phyloP scores from a whole-genome alignment of 1,140 invertebrate species.

The Drosophila lacertosa region DNA sequence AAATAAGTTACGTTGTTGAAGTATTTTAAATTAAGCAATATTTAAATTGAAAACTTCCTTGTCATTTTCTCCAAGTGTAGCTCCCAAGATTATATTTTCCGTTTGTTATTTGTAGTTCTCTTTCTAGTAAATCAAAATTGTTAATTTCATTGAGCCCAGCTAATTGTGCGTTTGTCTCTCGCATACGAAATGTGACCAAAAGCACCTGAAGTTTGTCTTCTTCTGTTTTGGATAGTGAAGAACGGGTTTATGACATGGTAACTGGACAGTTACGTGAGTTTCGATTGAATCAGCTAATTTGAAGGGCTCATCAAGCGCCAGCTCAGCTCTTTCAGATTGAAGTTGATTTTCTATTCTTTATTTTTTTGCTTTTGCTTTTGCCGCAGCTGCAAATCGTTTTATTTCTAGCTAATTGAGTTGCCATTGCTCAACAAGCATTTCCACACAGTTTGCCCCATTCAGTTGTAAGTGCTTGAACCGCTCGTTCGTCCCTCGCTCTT shows the following conservation, averaged over 20 bases:
- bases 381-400: conserved; percentile 1
- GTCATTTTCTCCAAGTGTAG: too few species aligned
- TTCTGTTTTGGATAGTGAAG: background rate
- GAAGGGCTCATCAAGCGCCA: background rate
- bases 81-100: too few species aligned
- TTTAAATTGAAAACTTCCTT: too few species aligned
- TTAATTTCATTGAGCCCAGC: conserved; percentile 63
- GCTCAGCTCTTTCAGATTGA: background rate
- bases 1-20: too few species aligned
- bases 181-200: conserved; percentile 55
- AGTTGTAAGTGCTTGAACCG: conserved; percentile 12
- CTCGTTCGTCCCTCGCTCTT: background rate
- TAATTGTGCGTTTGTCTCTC: conserved; percentile 22
- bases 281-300: background rate
- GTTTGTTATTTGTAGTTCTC: background rate
- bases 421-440: conserved; percentile 21
- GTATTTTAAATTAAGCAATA: too few species aligned
- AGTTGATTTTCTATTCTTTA: background rate
- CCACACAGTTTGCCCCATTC: conserved; percentile 35
- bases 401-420: conserved; percentile 33
- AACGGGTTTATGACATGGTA: background rate
- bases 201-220: background rate
- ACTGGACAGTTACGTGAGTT: background rate
- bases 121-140: conserved; percentile 55
- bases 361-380: background rate